phyloP scores from a whole-genome alignment of 2,797 vertebrate genomes.

The Sebastiscus tertius region DNA sequence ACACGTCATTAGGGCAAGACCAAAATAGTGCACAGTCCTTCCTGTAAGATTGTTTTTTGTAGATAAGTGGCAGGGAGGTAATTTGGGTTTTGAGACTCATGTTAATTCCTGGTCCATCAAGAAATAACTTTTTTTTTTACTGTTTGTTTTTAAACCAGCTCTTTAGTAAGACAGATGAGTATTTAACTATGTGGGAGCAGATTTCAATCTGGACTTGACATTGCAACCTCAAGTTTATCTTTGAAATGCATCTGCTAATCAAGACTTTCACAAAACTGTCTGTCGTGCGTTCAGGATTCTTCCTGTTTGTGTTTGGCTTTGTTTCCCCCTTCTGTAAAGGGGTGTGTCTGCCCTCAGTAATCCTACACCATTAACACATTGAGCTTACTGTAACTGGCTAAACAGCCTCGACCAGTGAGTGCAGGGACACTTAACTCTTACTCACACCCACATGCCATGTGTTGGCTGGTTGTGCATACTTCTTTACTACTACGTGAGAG shows the following conservation, averaged over 20 bases:
- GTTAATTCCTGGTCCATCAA: background rate
- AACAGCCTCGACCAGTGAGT: slow-evolving; percentile 90
- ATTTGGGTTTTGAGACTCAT: slow-evolving; percentile 5
- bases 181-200: background rate
- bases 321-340: slow-evolving; percentile 67
- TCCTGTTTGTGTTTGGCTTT: slow-evolving; percentile 75
- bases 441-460: slow-evolving; percentile 68
- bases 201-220: background rate
- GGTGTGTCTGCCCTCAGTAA: slow-evolving; percentile 89
- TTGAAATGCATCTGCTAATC: slow-evolving; percentile 18
- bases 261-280: slow-evolving; percentile 22
- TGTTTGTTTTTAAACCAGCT: background rate
- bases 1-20: slow-evolving; percentile 14
- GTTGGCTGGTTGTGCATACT: slow-evolving; percentile 36
- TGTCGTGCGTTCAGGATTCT: slow-evolving; percentile 30
- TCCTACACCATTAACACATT: slow-evolving; percentile 89
- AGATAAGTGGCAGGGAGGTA: slow-evolving; percentile 2
- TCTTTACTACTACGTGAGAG: background rate
- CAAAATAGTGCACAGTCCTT: slow-evolving; percentile 26
- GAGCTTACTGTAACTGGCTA: slow-evolving; percentile 86
- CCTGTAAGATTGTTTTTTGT: slow-evolving; percentile 25
- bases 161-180: background rate
- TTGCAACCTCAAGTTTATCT: slow-evolving; percentile 1
- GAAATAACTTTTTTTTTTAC: background rate
- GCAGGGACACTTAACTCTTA: slow-evolving; percentile 38